Percentiles rank a stretch among this genome's conserved stretches.
Conservation (phyloP, 2,888 invertebrate genomes). For the Dryobota labecula region DNA sequence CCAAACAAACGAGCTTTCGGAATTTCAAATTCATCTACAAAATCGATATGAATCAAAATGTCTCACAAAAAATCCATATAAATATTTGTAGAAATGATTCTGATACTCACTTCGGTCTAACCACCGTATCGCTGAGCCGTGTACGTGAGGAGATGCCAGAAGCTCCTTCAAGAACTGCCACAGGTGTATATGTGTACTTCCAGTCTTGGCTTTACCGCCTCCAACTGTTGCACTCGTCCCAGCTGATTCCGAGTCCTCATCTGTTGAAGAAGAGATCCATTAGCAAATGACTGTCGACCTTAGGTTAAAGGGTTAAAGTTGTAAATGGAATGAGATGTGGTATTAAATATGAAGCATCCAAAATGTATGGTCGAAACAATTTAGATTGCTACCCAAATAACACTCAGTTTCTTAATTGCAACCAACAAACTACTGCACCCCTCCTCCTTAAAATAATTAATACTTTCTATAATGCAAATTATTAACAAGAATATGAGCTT, state of each 20-base stretch:
- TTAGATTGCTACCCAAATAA: neutral
- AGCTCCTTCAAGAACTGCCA: constrained; percentile 99
- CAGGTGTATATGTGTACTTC: constrained; percentile 98
- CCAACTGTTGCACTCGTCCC: constrained; percentile 75
- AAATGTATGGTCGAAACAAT: neutral
- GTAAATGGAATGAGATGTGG: constrained; percentile 38
- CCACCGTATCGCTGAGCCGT: constrained; percentile 99
- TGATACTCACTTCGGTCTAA: constrained; percentile 94
- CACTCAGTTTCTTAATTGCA: constrained; percentile 5
- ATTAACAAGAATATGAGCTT: constrained; percentile 44
- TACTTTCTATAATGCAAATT: constrained; percentile 34
- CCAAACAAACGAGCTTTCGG: too few species aligned
- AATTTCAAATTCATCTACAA: too few species aligned
- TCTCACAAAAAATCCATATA: neutral
- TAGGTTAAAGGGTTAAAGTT: constrained; percentile 16
- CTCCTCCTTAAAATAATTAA: constrained; percentile 30
- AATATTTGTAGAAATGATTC: too few species aligned
- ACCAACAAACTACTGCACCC: neutral
- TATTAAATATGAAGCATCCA: constrained; percentile 13
- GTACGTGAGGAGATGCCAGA: constrained; percentile 95
- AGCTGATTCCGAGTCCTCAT: constrained; percentile 91
- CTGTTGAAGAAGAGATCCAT: constrained; percentile 75
- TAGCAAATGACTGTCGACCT: constrained; percentile 16
- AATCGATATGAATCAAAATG: too few species aligned
- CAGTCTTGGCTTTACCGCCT: constrained; percentile 86